These are phyloP conservation scores for Lemur catta DNA, from an alignment of 2,797 vertebrate genomes.

Conservation along the genomic window DNA sequence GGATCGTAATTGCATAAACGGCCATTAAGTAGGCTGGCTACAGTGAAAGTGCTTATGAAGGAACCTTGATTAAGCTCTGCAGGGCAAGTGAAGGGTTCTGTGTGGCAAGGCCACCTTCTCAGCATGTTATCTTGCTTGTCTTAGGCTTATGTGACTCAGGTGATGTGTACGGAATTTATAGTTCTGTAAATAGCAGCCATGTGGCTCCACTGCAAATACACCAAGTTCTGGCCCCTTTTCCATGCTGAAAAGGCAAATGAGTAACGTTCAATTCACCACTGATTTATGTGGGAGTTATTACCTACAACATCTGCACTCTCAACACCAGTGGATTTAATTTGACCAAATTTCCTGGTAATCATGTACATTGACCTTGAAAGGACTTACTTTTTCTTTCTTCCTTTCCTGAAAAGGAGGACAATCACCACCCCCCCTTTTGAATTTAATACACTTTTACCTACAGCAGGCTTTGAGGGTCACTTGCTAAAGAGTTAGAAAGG, in stretches of 20 bases:
- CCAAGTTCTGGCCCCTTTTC: background rate
- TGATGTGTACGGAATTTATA: background rate
- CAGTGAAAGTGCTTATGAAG: background rate
- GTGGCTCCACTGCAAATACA: background rate
- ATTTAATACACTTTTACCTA: background rate
- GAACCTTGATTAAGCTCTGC: background rate
- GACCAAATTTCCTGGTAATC: conserved; percentile 27
- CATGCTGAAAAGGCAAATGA: background rate
- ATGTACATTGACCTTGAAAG: background rate
- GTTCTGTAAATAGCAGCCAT: background rate
- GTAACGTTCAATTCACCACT: background rate
- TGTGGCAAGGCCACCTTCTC: background rate
- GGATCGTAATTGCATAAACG: conserved; percentile 30
- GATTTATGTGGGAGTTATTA: conserved; percentile 32
- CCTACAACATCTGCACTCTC: conserved; percentile 8
- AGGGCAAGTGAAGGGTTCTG: background rate
- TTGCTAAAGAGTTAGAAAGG: background rate
- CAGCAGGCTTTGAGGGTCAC: background rate
- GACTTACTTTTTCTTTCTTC: background rate
- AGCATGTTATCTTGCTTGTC: background rate
- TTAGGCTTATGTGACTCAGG: background rate
- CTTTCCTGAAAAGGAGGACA: background rate
- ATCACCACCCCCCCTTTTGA: background rate
- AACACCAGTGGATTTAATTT: conserved; percentile 30
- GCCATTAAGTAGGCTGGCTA: background rate